These are phyloP conservation scores for Thalpophila matura DNA, from an alignment of 2,888 invertebrate genomes.

Conservation along the genomic window DNA sequence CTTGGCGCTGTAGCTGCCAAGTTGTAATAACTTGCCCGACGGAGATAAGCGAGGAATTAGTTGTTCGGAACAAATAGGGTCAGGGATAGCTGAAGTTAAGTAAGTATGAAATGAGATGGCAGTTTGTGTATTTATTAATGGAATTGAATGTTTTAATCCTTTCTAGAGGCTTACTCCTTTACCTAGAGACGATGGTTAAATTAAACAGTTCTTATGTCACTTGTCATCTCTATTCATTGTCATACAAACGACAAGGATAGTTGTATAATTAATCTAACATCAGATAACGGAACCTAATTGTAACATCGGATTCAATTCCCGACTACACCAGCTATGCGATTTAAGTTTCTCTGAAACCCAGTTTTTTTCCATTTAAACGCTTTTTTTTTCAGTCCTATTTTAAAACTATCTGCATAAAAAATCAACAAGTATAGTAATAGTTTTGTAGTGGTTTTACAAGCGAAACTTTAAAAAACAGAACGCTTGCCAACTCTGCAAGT, in stretches of 20 bases:
- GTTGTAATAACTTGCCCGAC: constrained; percentile 41
- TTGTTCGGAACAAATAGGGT: constrained; percentile 27
- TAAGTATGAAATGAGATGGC: constrained; percentile 1
- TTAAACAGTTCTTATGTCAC: too few species aligned
- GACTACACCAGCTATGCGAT: background rate
- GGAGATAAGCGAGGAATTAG: constrained; percentile 36
- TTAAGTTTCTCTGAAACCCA: background rate
- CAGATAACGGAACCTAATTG: too few species aligned
- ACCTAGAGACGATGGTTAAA: too few species aligned
- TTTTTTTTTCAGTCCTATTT: background rate
- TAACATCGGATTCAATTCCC: too few species aligned
- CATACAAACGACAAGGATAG: too few species aligned
- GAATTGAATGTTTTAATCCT: too few species aligned
- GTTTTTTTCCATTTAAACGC: background rate
- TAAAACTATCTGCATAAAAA: background rate
- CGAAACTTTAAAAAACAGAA: background rate
- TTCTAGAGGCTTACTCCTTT: too few species aligned
- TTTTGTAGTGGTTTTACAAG: background rate
- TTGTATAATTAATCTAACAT: too few species aligned
- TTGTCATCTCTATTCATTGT: too few species aligned
- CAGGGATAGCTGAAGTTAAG: constrained; percentile 3
- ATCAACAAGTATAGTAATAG: background rate
- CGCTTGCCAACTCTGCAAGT: constrained; percentile 6
- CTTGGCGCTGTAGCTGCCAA: constrained; percentile 23
- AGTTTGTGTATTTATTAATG: background rate